phyloP scores from a whole-genome alignment of 2,113 vertebrate genomes.

The Cercocebus atys region DNA sequence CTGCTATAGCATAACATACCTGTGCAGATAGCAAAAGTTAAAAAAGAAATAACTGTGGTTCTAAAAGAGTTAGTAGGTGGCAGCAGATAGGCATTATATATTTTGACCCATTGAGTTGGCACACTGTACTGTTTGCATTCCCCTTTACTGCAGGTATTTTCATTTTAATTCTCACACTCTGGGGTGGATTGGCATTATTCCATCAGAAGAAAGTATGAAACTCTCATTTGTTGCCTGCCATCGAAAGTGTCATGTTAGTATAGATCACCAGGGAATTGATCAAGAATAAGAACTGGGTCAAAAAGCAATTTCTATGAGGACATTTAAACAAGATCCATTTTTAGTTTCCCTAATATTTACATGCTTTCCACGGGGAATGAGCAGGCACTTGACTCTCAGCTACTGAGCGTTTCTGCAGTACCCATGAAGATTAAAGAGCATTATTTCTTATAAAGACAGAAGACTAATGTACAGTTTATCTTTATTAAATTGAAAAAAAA shows the following conservation, averaged over 20 bases:
- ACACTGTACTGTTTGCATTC: background rate
- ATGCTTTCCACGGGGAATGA: slow-evolving; percentile 40
- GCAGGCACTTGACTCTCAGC: slow-evolving; percentile 4
- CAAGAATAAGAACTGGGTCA: slow-evolving; percentile 42
- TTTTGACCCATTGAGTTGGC: background rate
- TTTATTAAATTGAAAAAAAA: slow-evolving; percentile 59
- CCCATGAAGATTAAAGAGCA: slow-evolving; percentile 59
- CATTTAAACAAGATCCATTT: slow-evolving; percentile 65
- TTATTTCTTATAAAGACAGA: slow-evolving; percentile 41
- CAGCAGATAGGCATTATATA: too few species aligned
- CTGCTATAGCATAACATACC: background rate
- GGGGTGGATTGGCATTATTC: background rate
- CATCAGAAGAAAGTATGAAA: slow-evolving; percentile 29
- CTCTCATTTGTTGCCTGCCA: background rate
- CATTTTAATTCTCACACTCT: background rate
- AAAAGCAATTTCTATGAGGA: slow-evolving; percentile 62
- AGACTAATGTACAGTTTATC: slow-evolving; percentile 50
- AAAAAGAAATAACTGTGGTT: background rate
- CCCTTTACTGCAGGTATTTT: background rate
- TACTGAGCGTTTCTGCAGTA: slow-evolving; percentile 47
- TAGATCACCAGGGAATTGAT: slow-evolving; percentile 14
- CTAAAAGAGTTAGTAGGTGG: background rate
- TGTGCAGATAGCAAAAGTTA: background rate
- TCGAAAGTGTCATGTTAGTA: slow-evolving; percentile 44
- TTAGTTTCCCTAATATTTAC: slow-evolving; percentile 59